Base-by-base conservation (phyloP, 2,888 invertebrate genomes). In the Hipparchia sbordonii region DNA sequence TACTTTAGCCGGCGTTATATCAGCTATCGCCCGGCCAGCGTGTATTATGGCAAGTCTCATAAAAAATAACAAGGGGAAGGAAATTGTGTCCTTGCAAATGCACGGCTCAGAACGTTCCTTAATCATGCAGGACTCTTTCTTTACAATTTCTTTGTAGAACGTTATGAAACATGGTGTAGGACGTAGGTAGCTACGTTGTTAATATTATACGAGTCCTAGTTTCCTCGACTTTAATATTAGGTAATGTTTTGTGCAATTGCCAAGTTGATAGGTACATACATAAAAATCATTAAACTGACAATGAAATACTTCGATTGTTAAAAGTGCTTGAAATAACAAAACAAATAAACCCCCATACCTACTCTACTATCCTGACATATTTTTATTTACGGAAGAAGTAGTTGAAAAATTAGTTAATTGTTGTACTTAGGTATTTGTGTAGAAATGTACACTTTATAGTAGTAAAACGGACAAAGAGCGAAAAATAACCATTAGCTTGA, bases 41-140 rank as follows among this genome's bases (percentile, higher is more conserved):
- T 70, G 60, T 73, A 72, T 74, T 76, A 76, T 74, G 73, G 70
- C 62, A 67, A 46, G 59, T 33, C 75, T 72, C 72, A 70, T 76
- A 76, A 76, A 76, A 76, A 76, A 76, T 76, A 76, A 76, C 74
- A 76, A 76, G 75, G 71, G n/a, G 59, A 60, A 60, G 72, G 54
- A 33, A 68, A 76, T 74, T 74, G 74, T 70, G 72, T 56, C 67
- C 67, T 45, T 46, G 61, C 72, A 70, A 74, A 72, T 72, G 74
- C 63, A 67, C 51, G 70, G 70, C 63, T 72, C 70, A 72, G 74
- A 66, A 61, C 56, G n/a, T 72, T 75, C 70, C 71, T 75, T 75
- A 73, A 75, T 75, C 72, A 74, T 76, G 72, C 74, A 76, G 74
- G 74, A 76, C 70, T 68, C 65, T 72, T 76, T 72, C 61, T 71